Base-by-base conservation (phyloP, 2,113 vertebrate species). In the Ondatra zibethicus region DNA sequence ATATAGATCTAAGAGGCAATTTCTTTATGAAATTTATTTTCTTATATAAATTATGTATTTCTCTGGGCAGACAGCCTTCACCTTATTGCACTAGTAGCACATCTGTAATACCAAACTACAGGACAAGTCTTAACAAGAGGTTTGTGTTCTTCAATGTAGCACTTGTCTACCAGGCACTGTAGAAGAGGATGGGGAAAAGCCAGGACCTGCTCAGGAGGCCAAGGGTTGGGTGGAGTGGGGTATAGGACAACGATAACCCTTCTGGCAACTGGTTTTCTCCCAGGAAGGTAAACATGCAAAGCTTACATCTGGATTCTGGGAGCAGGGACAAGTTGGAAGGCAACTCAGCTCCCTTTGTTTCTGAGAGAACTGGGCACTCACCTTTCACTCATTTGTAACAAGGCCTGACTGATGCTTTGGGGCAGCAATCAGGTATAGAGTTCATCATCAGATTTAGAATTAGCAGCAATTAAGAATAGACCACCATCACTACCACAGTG, bases 81-180 rank as follows among this genome's bases (percentile, higher is more conserved):
- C 97, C 98, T 98, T 99, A 98, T 99, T 99, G 99, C 98, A 99
- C 98, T 98, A 98, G 94, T 52, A 98, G 98, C 98, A 99, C 98
- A 98, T 98, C 98, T 98, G 98, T 98, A 52, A 98, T 97, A 98
- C 98, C 92, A 97, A 98, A 98, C 98, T 98, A 98, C 97, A 97
- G 97, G 98, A 98, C 98, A 92, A 81, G 0, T 17, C 95, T 94
- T 70, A 92, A 97, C 91, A 80, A 96, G 96, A 98, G 97, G 75
- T 98, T 98, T 98, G 98, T 98, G 93, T 98, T 98, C 97, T 96
- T 98, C 97, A 95, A 89, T 33, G 95, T 96, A 98, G 98, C 98
- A 97, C 98, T 98, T 98, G 93, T 96, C 72, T 89, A 98, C 98
- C 77, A 99, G 99, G 99, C 98, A 98, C 99, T 99, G 98, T 1